phyloP scores from a whole-genome alignment of 2,113 vertebrate genomes.

The Aegithalos caudatus region DNA sequence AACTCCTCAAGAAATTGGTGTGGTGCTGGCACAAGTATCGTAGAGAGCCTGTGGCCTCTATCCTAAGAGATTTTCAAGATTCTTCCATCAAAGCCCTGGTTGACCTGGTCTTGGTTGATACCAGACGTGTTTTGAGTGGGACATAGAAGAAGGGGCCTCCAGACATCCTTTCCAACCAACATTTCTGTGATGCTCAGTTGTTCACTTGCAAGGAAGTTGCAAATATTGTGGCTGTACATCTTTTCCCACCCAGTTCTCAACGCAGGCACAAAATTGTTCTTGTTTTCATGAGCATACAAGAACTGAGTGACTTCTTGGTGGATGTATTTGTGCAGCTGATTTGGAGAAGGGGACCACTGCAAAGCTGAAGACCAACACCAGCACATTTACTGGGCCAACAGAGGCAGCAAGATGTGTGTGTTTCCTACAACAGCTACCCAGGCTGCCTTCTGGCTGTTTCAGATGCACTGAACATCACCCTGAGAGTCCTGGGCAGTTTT shows the following conservation, averaged over 20 bases:
- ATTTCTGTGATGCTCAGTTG: neutral
- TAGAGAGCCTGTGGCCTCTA: neutral
- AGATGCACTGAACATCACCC: neutral
- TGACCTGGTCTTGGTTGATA: neutral
- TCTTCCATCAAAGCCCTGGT: neutral
- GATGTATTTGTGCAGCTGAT: neutral
- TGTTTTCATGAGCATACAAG: neutral
- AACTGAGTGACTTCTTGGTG: neutral
- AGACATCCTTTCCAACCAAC: neutral
- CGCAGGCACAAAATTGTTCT: rapidly evolving
- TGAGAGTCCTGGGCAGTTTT: neutral
- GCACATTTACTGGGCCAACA: neutral
- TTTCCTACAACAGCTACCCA: neutral
- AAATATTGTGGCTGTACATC: neutral
- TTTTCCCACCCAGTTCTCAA: neutral
- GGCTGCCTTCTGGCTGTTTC: neutral
- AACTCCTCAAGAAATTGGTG: neutral
- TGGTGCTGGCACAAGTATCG: neutral
- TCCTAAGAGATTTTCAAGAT: neutral
- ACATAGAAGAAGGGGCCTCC: neutral
- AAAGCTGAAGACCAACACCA: neutral
- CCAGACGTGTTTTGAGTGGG: neutral
- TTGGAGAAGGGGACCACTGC: neutral
- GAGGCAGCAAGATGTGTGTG: neutral
- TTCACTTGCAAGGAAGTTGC: neutral